Percentiles rank a stretch among this genome's conserved stretches.
Conservation (phyloP, 2,888 invertebrate species). For the Hirtodrosophila cameraria region DNA sequence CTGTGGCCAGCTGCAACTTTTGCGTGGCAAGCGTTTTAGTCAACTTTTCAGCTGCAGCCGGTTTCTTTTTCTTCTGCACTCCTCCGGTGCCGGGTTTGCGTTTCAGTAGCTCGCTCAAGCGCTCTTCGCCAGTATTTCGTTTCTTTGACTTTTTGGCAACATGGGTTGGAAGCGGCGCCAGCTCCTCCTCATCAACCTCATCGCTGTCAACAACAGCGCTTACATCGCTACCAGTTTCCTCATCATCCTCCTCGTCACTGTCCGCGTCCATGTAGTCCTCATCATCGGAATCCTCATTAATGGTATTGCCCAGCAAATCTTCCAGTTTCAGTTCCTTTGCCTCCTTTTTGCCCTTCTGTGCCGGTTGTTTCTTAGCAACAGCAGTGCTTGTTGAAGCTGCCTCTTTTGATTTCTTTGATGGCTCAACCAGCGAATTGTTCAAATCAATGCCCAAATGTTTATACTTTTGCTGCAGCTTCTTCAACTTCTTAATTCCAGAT, state of each 20-base stretch:
- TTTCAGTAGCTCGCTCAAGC: slow-evolving; percentile 64
- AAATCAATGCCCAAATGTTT: slow-evolving; percentile 80
- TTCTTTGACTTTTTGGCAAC: slow-evolving; percentile 32
- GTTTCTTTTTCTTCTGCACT: slow-evolving; percentile 78
- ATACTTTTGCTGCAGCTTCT: slow-evolving; percentile 75
- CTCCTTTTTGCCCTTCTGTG: slow-evolving; percentile 41
- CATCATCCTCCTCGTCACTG: slow-evolving; percentile 32
- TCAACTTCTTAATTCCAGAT: slow-evolving; percentile 67
- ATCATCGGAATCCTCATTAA: slow-evolving; percentile 81
- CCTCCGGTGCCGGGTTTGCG: slow-evolving; percentile 78
- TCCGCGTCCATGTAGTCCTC: slow-evolving; percentile 74
- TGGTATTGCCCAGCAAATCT: slow-evolving; percentile 78
- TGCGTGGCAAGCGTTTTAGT: slow-evolving; percentile 43
- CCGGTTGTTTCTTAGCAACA: slow-evolving; percentile 10
- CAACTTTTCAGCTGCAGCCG: slow-evolving; percentile 12
- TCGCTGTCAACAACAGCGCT: slow-evolving; percentile 34
- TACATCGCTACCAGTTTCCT: slow-evolving; percentile 29
- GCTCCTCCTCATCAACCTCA: slow-evolving; percentile 29
- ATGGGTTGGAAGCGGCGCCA: slow-evolving; percentile 17
- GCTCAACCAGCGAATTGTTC: slow-evolving; percentile 61
- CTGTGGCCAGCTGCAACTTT: slow-evolving; percentile 68
- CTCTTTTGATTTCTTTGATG: slow-evolving; percentile 52
- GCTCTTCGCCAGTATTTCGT: slow-evolving; percentile 59
- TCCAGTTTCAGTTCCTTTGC: slow-evolving; percentile 61
- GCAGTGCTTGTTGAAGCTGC: slow-evolving; percentile 19